Base-by-base conservation (phyloP, 2,113 vertebrate species). In the Forbesichthys agassizii region DNA sequence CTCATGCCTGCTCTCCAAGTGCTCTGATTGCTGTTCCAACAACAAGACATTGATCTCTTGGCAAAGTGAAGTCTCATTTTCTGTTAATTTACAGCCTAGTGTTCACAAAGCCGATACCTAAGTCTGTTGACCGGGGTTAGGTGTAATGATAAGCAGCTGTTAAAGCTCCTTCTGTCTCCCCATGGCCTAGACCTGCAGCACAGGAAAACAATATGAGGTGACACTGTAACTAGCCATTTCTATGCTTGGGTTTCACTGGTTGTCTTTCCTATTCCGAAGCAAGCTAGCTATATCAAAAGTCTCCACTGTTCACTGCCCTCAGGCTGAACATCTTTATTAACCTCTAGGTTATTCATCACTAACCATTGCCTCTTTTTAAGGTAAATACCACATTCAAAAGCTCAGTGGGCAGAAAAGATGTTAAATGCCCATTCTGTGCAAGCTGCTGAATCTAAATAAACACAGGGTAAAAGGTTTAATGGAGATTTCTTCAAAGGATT, bases 11-110 rank as follows among this genome's bases (percentile, higher is more conserved):
- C 94, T 92, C 92, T 88, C 89, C 89, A 90, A 89, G 81, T 91
- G 90, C 91, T 90, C 91, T 94, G 94, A 95, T 91, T 92, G 92
- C 91, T 89, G 83, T 88, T 91, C 77, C 86, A 88, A 88, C 90
- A 94, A 92, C 64, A 91, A 93, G 92, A 88, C 92, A 95, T 94
- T 93, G 94, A 95, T 95, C 92, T 89, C 84, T 89, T 85, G 79
- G 87, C 90, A 91, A 89, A 91, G 90, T 74, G 66, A 92, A 90
- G 93, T 93, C 92, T 92, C 87, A 90, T 92, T 92, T 93, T 88
- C 92, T 93, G 92, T 91, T 93, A 86, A 93, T 92, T 94, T 91
- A 92, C 91, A 93, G 91, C 74, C 78, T 81, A 90, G 86, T 76
- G 88, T 89, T 60, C 90, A 91, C 88, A 91, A 82, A 90, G 72